Evolutionary conservation across 2,888 invertebrate genomes (phyloP).

Genomic region (Eilema griseolum): DNA sequence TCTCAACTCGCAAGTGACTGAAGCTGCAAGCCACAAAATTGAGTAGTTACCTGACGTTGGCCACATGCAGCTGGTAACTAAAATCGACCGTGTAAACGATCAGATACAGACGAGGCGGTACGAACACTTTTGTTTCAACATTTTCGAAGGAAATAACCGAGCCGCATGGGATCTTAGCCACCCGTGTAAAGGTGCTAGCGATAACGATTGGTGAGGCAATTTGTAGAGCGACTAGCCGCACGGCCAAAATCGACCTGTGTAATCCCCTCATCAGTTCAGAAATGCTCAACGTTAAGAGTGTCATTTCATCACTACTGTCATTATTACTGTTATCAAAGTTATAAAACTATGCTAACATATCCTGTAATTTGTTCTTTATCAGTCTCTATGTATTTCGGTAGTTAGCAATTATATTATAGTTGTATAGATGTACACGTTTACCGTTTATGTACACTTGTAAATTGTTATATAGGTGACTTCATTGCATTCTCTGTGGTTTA

Average conservation of each 20-base stretch:
- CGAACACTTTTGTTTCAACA: no score
- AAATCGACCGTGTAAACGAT: no score
- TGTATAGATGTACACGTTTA: constrained; percentile 19
- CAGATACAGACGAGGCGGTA: no score
- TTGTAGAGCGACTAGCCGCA: no score
- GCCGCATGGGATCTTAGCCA: neutral
- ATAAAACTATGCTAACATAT: constrained; percentile 53
- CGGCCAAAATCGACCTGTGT: no score
- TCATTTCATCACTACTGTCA: neutral
- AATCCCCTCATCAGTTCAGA: no score
- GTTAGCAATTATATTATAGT: constrained; percentile 31
- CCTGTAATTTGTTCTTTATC: constrained; percentile 38
- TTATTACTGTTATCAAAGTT: constrained; percentile 12
- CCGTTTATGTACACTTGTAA: neutral
- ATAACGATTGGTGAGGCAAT: neutral
- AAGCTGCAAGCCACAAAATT: no score
- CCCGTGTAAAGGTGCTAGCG: no score
- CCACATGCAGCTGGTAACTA: no score
- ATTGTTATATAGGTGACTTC: constrained; percentile 9
- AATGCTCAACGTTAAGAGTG: neutral
- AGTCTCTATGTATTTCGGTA: constrained; percentile 34
- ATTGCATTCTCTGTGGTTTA: constrained; percentile 9
- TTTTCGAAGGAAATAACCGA: no score
- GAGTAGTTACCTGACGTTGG: no score
- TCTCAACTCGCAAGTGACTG: no score